These are phyloP conservation scores for Manduca sexta DNA, from an alignment of 1,140 invertebrate genomes.

Conservation along the genomic window DNA sequence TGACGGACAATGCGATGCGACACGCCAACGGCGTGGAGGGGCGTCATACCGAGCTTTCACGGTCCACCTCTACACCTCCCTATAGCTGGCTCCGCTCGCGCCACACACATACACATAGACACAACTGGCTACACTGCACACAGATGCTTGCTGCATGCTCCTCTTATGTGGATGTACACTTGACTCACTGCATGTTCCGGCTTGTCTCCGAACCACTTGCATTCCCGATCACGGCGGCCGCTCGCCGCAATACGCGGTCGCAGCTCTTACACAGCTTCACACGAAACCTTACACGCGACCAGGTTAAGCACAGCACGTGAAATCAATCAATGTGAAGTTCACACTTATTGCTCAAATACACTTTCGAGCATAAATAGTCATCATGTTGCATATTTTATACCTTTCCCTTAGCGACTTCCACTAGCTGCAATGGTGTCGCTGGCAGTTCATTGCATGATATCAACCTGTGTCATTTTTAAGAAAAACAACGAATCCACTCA, in stretches of 20 bases:
- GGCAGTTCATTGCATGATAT: slow-evolving; percentile 59
- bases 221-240: slow-evolving; percentile 66
- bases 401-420: slow-evolving; percentile 68
- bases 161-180: slow-evolving; percentile 47
- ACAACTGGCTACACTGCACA: slow-evolving; percentile 24
- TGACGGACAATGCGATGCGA: no score
- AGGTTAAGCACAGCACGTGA: slow-evolving; percentile 57
- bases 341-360: slow-evolving; percentile 50
- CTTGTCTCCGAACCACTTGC: slow-evolving; percentile 59
- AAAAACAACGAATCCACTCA: slow-evolving; percentile 44
- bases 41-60: slow-evolving; percentile 32
- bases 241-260: slow-evolving; percentile 35
- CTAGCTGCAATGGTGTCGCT: slow-evolving; percentile 62
- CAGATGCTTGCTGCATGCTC: slow-evolving; percentile 58
- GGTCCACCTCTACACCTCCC: slow-evolving; percentile 22
- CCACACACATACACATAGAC: slow-evolving; percentile 54
- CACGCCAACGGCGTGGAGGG: slow-evolving; percentile 43
- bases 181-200: slow-evolving; percentile 59
- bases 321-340: slow-evolving; percentile 28
- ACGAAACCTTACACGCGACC: slow-evolving; percentile 61
- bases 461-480: slow-evolving; percentile 34
- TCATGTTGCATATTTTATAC: slow-evolving; percentile 71
- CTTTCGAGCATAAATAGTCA: slow-evolving; percentile 58
- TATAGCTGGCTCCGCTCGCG: slow-evolving; percentile 69
- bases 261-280: slow-evolving; percentile 58